phyloP scores from a whole-genome alignment of 1,140 invertebrate species.

The Procambarus virginalis region DNA sequence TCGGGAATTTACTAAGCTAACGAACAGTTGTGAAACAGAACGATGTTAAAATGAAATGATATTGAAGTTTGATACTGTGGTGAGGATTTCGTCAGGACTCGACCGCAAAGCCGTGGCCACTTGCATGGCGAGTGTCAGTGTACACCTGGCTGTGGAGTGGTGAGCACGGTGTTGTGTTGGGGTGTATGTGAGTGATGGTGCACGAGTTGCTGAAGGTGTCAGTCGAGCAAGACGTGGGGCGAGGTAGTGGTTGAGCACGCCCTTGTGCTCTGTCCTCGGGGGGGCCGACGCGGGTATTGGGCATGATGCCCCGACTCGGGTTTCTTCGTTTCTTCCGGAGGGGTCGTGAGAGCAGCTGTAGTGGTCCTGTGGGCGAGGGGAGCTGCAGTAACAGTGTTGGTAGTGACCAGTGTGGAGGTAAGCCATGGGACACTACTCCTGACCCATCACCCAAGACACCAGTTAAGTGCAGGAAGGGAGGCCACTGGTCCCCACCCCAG shows the following conservation, averaged over 20 bases:
- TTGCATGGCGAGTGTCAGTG: slow-evolving; percentile 57
- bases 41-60: slow-evolving; percentile 6
- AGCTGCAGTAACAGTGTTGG: slow-evolving; percentile 43
- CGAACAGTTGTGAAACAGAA: slow-evolving; percentile 37
- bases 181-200: background rate
- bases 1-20: background rate
- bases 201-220: too few relatives aligned
- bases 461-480: background rate
- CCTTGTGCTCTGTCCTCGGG: background rate
- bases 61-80: slow-evolving; percentile 51
- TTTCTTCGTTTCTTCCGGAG: slow-evolving; percentile 56
- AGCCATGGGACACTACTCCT: background rate
- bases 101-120: slow-evolving; percentile 58
- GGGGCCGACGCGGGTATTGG: slow-evolving; percentile 14
- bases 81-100: slow-evolving; percentile 59
- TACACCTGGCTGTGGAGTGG: background rate
- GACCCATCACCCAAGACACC: background rate
- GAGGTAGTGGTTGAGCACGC: too few relatives aligned
- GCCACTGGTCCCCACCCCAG: slow-evolving; percentile 55
- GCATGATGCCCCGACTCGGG: slow-evolving; percentile 58
- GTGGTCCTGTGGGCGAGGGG: background rate
- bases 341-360: slow-evolving; percentile 1
- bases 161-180: background rate
- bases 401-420: slow-evolving; percentile 4
- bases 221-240: too few relatives aligned